These are phyloP conservation scores for Paedocypris sp. DNA, from an alignment of 2,113 vertebrate species.

Conservation along the genomic window DNA sequence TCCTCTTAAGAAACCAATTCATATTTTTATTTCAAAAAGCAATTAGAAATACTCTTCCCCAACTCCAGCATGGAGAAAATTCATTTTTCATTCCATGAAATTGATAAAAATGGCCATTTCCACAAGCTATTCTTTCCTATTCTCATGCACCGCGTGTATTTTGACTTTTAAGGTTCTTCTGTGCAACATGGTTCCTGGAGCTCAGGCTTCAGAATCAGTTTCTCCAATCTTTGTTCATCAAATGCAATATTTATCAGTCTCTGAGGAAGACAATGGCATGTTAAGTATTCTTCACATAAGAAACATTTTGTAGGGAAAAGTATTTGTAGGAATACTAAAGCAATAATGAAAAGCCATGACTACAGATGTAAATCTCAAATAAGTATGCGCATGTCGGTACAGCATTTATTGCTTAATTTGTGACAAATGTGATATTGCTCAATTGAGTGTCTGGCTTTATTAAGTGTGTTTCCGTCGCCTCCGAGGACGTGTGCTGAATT, in stretches of 20 bases:
- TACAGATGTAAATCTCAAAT: constrained; percentile 2
- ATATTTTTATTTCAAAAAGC: too few relatives aligned
- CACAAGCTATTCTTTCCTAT: not conserved
- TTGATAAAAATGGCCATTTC: constrained; percentile 25
- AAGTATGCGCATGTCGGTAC: not conserved
- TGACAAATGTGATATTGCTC: not conserved
- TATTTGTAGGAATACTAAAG: not conserved
- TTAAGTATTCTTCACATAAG: not conserved
- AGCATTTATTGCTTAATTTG: not conserved
- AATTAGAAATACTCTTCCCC: constrained; percentile 33
- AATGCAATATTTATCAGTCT: not conserved
- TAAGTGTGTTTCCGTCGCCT: not conserved
- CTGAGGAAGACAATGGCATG: not conserved
- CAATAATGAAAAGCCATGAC: constrained; percentile 16
- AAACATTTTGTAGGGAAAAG: too few relatives aligned
- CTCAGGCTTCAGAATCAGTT: not conserved
- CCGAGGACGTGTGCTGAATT: constrained; percentile 10
- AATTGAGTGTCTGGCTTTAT: not conserved
- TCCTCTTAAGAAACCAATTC: too few relatives aligned
- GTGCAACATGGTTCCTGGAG: not conserved
- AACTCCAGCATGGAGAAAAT: constrained; percentile 16
- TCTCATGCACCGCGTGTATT: not conserved
- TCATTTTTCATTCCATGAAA: constrained; percentile 18
- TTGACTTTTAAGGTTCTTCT: not conserved
- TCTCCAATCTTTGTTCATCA: not conserved